phyloP scores from a whole-genome alignment of 2,797 vertebrate genomes.

The Huso huso region DNA sequence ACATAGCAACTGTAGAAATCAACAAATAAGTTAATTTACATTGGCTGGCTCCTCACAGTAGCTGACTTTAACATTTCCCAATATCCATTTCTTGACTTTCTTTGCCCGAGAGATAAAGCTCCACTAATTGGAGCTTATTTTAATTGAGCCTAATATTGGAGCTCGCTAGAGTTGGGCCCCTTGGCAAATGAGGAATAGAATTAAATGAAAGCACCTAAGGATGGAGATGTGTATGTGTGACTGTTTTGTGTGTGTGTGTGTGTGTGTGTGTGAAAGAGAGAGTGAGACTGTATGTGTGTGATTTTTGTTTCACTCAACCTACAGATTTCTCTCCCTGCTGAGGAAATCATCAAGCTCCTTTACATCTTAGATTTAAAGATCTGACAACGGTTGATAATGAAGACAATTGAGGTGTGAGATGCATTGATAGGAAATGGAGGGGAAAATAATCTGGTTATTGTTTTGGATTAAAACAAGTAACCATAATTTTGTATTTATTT shows the following conservation, averaged over 20 bases:
- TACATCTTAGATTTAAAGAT: no score
- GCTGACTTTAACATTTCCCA: conserved; percentile 79
- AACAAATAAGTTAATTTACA: conserved; percentile 84
- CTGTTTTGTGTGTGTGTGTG: conserved; percentile 43
- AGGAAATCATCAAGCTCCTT: no score
- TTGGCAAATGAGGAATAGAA: conserved; percentile 71
- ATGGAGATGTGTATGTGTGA: conserved; percentile 51
- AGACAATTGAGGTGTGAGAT: no score
- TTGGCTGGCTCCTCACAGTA: conserved; percentile 72
- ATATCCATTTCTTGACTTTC: conserved; percentile 81
- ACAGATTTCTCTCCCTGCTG: neutral
- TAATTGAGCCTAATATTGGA: conserved; percentile 88
- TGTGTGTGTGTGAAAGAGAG: neutral
- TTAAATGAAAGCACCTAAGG: conserved; percentile 74
- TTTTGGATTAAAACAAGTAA: no score
- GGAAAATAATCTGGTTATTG: no score
- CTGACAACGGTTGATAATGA: no score
- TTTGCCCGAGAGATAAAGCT: conserved; percentile 76
- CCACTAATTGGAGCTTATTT: conserved; percentile 84
- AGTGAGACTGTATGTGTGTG: conserved; percentile 7
- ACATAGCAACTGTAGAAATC: conserved; percentile 81
- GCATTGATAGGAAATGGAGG: no score
- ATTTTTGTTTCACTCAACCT: neutral
- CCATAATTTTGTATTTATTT: no score
- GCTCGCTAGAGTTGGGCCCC: conserved; percentile 73